A percentile compares a stretch with the other conserved stretches of the same genome.
Evolutionary conservation across 2,113 vertebrate genomes (phyloP).

Genomic region (Ursus arctos): DNA sequence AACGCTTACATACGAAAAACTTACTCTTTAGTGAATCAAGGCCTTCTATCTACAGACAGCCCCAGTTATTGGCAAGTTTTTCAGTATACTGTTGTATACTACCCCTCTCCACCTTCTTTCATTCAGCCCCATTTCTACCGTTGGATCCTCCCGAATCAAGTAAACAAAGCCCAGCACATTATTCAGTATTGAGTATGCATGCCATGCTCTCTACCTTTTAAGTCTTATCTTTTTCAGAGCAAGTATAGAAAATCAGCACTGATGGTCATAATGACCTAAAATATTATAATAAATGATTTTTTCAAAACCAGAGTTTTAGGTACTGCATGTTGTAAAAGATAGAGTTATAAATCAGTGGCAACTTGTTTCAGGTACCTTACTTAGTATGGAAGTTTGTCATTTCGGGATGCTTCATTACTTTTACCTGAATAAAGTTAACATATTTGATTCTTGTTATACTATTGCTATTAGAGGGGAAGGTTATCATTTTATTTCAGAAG

Average conservation of each 20-base stretch:
- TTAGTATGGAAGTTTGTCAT: neutral
- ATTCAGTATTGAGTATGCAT: neutral
- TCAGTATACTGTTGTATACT: neutral
- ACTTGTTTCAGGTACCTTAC: neutral
- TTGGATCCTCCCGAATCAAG: neutral
- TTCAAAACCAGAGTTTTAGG: neutral
- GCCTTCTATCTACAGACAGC: neutral
- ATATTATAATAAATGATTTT: neutral
- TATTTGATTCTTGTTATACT: neutral
- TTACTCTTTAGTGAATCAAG: neutral
- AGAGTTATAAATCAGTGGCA: neutral
- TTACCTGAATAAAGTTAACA: neutral
- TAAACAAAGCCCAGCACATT: neutral
- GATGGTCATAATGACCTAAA: neutral
- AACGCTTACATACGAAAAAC: neutral
- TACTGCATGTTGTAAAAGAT: neutral
- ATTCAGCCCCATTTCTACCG: neutral
- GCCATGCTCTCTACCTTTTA: neutral
- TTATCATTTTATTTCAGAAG: neutral
- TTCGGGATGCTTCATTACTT: neutral
- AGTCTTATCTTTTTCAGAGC: neutral
- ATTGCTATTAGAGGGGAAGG: neutral
- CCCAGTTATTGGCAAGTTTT: neutral
- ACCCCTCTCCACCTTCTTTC: neutral
- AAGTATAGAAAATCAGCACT: neutral